These are phyloP conservation scores for Dicrostonyx torquatus DNA, from an alignment of 2,797 vertebrate genomes.

Conservation along the genomic window DNA sequence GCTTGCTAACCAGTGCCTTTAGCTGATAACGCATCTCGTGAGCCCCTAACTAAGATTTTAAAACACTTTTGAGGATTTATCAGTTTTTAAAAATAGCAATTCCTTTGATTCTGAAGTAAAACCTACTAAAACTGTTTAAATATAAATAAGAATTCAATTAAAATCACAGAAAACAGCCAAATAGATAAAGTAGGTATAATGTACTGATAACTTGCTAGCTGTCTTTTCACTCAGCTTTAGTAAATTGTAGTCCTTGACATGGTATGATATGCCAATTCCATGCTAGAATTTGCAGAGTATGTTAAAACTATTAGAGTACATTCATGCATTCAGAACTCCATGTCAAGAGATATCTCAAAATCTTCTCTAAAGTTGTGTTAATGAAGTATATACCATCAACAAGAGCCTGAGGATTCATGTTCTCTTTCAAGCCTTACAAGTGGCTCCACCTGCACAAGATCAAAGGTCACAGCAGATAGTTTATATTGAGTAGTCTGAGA, in stretches of 20 bases:
- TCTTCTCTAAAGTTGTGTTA: not conserved
- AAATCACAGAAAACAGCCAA: slow-evolving; percentile 6
- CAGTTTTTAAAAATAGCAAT: not conserved
- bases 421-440: not conserved
- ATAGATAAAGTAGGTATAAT: not conserved
- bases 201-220: not conserved
- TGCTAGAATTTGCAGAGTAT: not conserved
- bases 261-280: not conserved
- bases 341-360: not conserved
- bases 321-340: not conserved
- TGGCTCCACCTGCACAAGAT: not conserved
- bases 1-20: not conserved
- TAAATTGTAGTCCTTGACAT: not conserved
- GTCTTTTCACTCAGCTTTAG: not conserved
- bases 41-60: not conserved
- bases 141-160: slow-evolving; percentile 14
- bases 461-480: not conserved
- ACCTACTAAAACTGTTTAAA: slow-evolving; percentile 12
- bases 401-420: not conserved
- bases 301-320: not conserved
- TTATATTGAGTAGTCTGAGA: not conserved
- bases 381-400: not conserved
- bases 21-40: not conserved
- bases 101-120: slow-evolving; percentile 11
- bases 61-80: not conserved